phyloP scores from a whole-genome alignment of 2,888 invertebrate species.

The Agrochola lota region DNA sequence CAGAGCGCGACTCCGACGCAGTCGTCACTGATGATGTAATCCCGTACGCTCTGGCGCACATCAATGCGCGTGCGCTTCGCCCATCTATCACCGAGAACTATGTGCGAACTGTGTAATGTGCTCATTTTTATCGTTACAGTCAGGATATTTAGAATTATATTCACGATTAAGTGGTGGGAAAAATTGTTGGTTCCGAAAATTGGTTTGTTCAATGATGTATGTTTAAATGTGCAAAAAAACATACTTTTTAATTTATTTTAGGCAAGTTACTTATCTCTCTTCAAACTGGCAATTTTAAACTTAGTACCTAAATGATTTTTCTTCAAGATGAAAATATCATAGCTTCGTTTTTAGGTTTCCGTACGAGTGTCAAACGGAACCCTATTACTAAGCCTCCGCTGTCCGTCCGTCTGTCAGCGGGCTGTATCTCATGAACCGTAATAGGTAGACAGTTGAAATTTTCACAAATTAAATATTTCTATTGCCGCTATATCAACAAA shows the following conservation, averaged over 20 bases:
- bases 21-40: constrained; percentile 49
- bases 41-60: constrained; percentile 50
- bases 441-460: no score
- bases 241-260: background rate
- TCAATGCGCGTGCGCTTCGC: constrained; percentile 41
- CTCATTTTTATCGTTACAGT: constrained; percentile 15
- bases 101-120: constrained; percentile 44
- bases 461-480: no score
- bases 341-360: no score
- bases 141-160: constrained; percentile 1
- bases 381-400: no score
- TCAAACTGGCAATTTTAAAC: background rate
- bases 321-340: background rate
- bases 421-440: no score
- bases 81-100: constrained; percentile 42
- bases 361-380: no score
- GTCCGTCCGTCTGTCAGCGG: no score
- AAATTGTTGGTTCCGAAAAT: background rate
- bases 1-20: constrained; percentile 49
- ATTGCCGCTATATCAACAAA: no score
- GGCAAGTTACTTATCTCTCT: background rate
- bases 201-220: background rate
- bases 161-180: background rate
- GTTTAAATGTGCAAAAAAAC: background rate
- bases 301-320: background rate